phyloP scores from a whole-genome alignment of 1,140 invertebrate genomes.

The Olivierus martensii region DNA sequence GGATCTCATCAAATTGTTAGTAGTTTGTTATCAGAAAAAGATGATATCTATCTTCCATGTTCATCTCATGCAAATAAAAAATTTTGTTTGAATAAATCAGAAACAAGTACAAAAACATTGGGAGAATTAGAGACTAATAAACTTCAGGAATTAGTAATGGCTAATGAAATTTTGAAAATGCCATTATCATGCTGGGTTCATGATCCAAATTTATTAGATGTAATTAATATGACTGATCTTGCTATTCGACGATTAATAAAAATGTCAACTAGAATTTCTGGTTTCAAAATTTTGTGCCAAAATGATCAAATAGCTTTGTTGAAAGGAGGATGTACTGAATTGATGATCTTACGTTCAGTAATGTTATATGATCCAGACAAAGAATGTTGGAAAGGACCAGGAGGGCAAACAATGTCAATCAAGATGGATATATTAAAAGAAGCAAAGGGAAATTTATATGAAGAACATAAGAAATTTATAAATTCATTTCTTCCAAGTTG shows the following conservation, averaged over 20 bases:
- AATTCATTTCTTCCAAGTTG: constrained; percentile 62
- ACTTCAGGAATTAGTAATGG: constrained; percentile 64
- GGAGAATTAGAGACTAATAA: constrained; percentile 68
- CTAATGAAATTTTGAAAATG: constrained; percentile 62
- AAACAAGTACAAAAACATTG: constrained; percentile 44
- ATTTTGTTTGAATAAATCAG: neutral
- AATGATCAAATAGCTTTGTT: constrained; percentile 78
- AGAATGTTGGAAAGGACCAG: constrained; percentile 56
- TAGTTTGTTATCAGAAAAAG: too few species aligned
- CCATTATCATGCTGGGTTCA: constrained; percentile 37
- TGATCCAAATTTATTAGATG: constrained; percentile 45
- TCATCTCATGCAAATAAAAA: neutral
- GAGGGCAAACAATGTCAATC: constrained; percentile 33
- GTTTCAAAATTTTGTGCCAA: constrained; percentile 78
- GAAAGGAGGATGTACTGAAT: constrained; percentile 78
- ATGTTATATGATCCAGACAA: constrained; percentile 74
- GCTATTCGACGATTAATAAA: constrained; percentile 79
- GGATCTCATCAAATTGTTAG: too few species aligned
- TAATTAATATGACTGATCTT: constrained; percentile 79
- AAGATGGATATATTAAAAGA: constrained; percentile 73
- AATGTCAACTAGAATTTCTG: constrained; percentile 77
- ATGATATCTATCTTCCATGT: too few species aligned
- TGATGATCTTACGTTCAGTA: constrained; percentile 78
- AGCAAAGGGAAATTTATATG: constrained; percentile 69
- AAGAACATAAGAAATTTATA: constrained; percentile 66